Conservation (phyloP, 2,113 vertebrate genomes). For the Tauraco erythrolophus region DNA sequence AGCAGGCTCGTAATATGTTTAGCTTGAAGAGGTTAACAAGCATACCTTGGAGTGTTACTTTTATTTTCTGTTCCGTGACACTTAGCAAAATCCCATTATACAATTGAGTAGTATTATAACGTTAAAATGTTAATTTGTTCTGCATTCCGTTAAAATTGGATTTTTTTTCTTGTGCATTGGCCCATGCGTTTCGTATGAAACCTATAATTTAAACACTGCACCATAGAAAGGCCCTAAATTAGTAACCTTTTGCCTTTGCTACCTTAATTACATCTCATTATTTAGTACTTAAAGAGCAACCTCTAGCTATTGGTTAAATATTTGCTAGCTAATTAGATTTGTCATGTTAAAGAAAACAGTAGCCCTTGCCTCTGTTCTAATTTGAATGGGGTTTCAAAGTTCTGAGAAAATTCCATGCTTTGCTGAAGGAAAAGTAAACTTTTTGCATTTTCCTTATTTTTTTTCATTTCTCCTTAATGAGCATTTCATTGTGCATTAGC, state of each 20-base stretch:
- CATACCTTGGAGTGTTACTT: constrained; percentile 64
- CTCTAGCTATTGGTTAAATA: constrained; percentile 62
- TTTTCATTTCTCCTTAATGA: neutral
- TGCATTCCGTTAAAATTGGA: constrained; percentile 78
- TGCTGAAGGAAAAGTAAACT: neutral
- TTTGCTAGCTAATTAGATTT: constrained; percentile 71
- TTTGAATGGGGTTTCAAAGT: constrained; percentile 25
- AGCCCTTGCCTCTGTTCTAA: constrained; percentile 16
- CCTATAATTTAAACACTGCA: constrained; percentile 76
- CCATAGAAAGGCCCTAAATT: constrained; percentile 56
- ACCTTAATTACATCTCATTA: constrained; percentile 70
- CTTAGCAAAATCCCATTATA: constrained; percentile 71
- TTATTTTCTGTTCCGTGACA: constrained; percentile 70
- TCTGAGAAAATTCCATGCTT: constrained; percentile 20
- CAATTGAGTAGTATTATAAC: constrained; percentile 65
- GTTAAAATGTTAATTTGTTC: constrained; percentile 81
- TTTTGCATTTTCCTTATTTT: neutral
- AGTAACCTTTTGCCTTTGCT: constrained; percentile 73
- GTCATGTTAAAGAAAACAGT: constrained; percentile 55
- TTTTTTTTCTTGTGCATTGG: constrained; percentile 59
- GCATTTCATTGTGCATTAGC: neutral
- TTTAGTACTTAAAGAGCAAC: constrained; percentile 51
- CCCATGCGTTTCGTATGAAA: constrained; percentile 71
- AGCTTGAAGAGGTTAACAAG: constrained; percentile 66
- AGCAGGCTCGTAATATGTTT: constrained; percentile 18